Evolutionary conservation across 1,140 invertebrate genomes (phyloP).

Genomic region (Trachelipus rathkii): DNA sequence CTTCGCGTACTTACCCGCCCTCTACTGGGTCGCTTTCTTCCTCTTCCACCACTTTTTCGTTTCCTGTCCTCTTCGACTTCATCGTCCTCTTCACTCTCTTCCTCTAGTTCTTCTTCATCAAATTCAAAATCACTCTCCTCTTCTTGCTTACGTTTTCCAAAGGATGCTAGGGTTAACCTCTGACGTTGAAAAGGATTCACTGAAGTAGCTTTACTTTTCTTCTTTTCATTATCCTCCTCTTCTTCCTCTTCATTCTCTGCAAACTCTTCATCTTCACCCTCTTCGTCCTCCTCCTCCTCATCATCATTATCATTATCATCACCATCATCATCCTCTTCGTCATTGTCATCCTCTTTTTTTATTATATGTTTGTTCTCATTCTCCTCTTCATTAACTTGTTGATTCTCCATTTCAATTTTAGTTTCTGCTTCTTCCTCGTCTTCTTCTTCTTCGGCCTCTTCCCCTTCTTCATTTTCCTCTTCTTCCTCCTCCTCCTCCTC

Average conservation of each 20-base stretch:
- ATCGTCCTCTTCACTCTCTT: slow-evolving; percentile 42
- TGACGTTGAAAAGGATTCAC: slow-evolving; percentile 10
- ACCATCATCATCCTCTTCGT: slow-evolving; percentile 50
- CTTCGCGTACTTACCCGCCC: slow-evolving; percentile 24
- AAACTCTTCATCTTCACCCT: slow-evolving; percentile 48
- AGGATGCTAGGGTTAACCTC: neutral
- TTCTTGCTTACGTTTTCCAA: slow-evolving; percentile 14
- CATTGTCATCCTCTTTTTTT: slow-evolving; percentile 29
- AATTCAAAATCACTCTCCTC: slow-evolving; percentile 46
- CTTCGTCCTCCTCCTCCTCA: slow-evolving; percentile 51
- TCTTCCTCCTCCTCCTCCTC: slow-evolving; percentile 24
- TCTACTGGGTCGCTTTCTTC: slow-evolving; percentile 24
- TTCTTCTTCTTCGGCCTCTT: slow-evolving; percentile 20
- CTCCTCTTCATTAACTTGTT: slow-evolving; percentile 13
- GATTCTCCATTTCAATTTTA: slow-evolving; percentile 25
- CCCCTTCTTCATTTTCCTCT: slow-evolving; percentile 18
- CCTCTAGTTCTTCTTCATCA: slow-evolving; percentile 48
- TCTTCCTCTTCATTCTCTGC: slow-evolving; percentile 37
- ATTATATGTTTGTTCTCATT: slow-evolving; percentile 23
- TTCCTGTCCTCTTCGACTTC: slow-evolving; percentile 27
- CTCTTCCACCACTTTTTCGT: slow-evolving; percentile 18
- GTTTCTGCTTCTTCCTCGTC: slow-evolving; percentile 33
- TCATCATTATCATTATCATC: slow-evolving; percentile 40
- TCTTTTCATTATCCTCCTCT: neutral
- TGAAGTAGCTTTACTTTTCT: neutral